phyloP scores from a whole-genome alignment of 2,113 vertebrate species.

The Perca flavescens region DNA sequence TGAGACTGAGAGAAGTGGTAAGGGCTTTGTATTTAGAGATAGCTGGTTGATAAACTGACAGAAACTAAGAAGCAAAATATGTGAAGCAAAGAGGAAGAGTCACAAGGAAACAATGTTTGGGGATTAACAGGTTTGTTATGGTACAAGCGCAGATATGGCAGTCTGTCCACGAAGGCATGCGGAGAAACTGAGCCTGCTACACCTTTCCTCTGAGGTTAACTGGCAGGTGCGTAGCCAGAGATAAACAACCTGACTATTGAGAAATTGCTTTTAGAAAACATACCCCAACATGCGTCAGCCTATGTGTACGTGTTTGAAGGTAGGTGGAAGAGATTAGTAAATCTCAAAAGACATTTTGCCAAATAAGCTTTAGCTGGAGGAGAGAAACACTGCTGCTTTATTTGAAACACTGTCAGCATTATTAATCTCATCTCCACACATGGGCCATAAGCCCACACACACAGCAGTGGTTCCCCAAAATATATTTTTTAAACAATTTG shows the following conservation, averaged over 20 bases:
- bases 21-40: conserved; percentile 15
- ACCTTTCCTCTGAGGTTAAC: conserved; percentile 41
- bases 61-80: conserved; percentile 2
- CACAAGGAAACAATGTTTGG: conserved; percentile 32
- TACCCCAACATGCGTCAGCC: conserved; percentile 12
- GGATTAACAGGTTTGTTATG: conserved; percentile 43
- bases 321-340: conserved; percentile 40
- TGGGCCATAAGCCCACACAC: neutral
- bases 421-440: conserved; percentile 46
- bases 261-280: conserved; percentile 55
- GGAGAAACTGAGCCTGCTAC: conserved; percentile 37
- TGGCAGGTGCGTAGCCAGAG: conserved; percentile 46
- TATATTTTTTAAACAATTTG: conserved; percentile 34
- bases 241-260: conserved; percentile 60
- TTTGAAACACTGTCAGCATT: conserved; percentile 53
- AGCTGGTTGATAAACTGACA: conserved; percentile 15
- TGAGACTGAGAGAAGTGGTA: conserved; percentile 21
- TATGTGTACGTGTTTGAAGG: conserved; percentile 11
- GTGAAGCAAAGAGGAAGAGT: conserved; percentile 16
- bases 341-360: conserved; percentile 25
- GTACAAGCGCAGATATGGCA: conserved; percentile 2
- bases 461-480: conserved; percentile 12
- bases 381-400: conserved; percentile 41
- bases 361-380: conserved; percentile 31
- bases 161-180: conserved; percentile 18